phyloP scores from a whole-genome alignment of 1,140 invertebrate genomes.

The Maconellicoccus hirsutus region DNA sequence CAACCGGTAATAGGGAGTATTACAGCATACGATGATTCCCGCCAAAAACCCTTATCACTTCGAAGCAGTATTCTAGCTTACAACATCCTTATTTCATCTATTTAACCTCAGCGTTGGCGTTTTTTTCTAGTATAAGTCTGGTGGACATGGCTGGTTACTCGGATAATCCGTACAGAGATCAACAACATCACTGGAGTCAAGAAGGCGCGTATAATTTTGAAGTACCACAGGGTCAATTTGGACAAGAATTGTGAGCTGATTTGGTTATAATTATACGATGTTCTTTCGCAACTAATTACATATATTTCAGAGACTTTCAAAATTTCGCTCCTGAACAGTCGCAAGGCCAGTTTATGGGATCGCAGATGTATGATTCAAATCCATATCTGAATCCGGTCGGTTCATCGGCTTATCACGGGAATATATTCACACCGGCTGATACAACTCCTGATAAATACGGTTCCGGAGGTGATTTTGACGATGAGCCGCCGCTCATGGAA shows the following conservation, averaged over 20 bases:
- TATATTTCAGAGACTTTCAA: neutral
- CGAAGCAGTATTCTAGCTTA: too few relatives aligned
- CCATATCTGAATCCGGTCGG: neutral
- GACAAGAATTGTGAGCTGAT: neutral
- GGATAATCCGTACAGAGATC: neutral
- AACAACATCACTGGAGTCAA: neutral
- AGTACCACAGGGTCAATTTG: neutral
- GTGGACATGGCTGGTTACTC: conserved; percentile 6
- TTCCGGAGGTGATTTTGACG: neutral
- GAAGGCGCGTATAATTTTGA: neutral
- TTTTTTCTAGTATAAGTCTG: too few relatives aligned
- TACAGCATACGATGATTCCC: too few relatives aligned
- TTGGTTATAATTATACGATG: neutral
- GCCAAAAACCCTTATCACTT: too few relatives aligned
- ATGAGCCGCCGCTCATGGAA: conserved; percentile 7
- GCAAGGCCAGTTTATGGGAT: neutral
- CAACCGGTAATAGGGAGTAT: too few relatives aligned
- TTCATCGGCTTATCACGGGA: neutral
- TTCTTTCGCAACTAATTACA: neutral
- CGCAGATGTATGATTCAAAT: neutral
- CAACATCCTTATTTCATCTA: too few relatives aligned
- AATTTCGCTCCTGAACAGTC: neutral
- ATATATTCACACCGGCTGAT: neutral
- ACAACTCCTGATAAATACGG: neutral
- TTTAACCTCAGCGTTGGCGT: too few relatives aligned